Conservation (phyloP, 92 coral and sea anemone genomes). For the Umimayanthus chanpuru region DNA sequence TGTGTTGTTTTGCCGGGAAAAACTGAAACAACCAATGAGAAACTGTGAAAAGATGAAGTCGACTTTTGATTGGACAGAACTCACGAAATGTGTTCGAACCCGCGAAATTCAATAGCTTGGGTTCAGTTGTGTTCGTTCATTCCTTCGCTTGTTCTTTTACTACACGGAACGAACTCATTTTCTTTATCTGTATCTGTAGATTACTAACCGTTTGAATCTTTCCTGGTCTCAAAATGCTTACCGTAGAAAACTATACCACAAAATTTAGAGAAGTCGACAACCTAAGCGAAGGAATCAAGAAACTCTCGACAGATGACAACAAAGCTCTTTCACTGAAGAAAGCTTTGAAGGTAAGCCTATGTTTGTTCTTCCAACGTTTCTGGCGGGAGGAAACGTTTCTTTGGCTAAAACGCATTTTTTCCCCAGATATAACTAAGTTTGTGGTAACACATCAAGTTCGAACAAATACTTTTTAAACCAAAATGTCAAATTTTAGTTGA, state of each 20-base stretch:
- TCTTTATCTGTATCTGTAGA: background rate
- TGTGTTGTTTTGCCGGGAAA: slow-evolving; percentile 1
- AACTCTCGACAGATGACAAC: slow-evolving; percentile 34
- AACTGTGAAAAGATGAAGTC: slow-evolving; percentile 6
- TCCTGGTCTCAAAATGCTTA: slow-evolving; percentile 33
- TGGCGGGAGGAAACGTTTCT: slow-evolving; percentile 1
- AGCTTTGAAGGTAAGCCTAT: slow-evolving; percentile 17
- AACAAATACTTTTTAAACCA: too few relatives aligned
- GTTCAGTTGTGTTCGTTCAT: slow-evolving; percentile 56
- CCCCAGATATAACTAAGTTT: background rate
- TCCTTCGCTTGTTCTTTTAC: slow-evolving; percentile 65
- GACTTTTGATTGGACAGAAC: slow-evolving; percentile 64
- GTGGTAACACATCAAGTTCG: background rate
- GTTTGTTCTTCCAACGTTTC: slow-evolving; percentile 18
- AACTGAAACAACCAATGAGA: slow-evolving; percentile 5
- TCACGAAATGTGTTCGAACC: slow-evolving; percentile 30
- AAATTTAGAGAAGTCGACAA: background rate
- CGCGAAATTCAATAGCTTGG: slow-evolving; percentile 74
- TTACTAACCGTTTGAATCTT: background rate
- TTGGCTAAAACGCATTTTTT: background rate
- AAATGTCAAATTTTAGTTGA: background rate
- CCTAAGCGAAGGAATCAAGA: slow-evolving; percentile 39
- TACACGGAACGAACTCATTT: background rate
- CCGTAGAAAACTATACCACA: slow-evolving; percentile 21
- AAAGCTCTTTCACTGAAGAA: slow-evolving; percentile 1